A percentile compares a stretch with the other conserved stretches of the same genome.
Evolutionary conservation across 1,140 invertebrate genomes (phyloP).

Genomic region (Chymomyza costata): DNA sequence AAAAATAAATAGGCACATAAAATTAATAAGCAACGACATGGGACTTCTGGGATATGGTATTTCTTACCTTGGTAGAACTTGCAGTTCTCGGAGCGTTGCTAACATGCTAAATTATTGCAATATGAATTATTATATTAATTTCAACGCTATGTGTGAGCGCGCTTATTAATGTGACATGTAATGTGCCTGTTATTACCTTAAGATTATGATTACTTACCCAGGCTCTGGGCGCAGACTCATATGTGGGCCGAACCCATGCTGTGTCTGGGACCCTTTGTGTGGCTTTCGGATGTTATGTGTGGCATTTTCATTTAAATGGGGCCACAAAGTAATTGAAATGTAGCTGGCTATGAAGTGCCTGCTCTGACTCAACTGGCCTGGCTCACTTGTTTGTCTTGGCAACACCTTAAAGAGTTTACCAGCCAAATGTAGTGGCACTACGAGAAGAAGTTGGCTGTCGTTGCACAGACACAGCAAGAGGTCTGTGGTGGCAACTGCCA

Average conservation of each 20-base stretch:
- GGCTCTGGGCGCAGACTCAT: constrained; percentile 24
- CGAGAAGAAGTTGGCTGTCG: too few relatives aligned
- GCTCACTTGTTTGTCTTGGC: constrained; percentile 70
- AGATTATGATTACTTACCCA: constrained; percentile 68
- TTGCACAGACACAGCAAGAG: constrained; percentile 55
- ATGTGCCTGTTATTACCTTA: constrained; percentile 71
- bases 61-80: not conserved
- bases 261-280: constrained; percentile 9
- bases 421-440: constrained; percentile 22
- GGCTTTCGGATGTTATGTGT: constrained; percentile 52
- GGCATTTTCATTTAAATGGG: constrained; percentile 71
- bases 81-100: constrained; percentile 9
- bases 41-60: not conserved
- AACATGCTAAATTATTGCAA: constrained; percentile 67
- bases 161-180: constrained; percentile 72
- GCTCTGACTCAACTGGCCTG: constrained; percentile 59
- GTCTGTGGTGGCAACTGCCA: constrained; percentile 39
- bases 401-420: constrained; percentile 64
- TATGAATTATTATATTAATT: constrained; percentile 74
- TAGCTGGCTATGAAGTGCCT: constrained; percentile 34
- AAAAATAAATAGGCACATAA: constrained; percentile 56
- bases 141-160: constrained; percentile 32
- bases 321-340: constrained; percentile 70
- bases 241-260: not conserved
- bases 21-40: constrained; percentile 59